Evolutionary conservation across 2,113 vertebrate species (phyloP), one percentile per base, ranked within the genome.

Genomic region (Bujurquina vittata): DNA sequence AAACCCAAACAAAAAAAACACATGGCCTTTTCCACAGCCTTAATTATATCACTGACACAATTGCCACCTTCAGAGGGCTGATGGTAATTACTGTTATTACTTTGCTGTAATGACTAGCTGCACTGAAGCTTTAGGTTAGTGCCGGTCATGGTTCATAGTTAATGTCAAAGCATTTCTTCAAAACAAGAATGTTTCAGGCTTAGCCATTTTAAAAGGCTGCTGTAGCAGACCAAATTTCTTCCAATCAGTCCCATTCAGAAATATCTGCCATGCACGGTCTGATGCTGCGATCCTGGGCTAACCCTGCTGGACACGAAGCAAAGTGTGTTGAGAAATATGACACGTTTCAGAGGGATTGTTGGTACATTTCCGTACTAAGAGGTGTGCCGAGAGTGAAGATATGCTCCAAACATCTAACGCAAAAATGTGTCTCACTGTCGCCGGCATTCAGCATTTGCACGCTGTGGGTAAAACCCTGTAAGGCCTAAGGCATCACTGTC

Each of bases 11-110:
- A 67, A 46, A 22, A 67, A 65, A 46, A 46, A 65, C 59, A 69
- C 84, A 86, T 2, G 26, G 46, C 69, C 79, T 87, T 85, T 81
- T 75, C 75, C 69, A 63, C 86, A 77, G 65, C 84, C 67, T 75
- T 85, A 90, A 92, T 94, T 92, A 92, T 85, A 83, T 86, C 69
- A 57, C 88, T 7, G 72, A 89, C 83, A 89, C 87, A 91, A 91
- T 91, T 88, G 89, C 75, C 83, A 87, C 91, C 90, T 93, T 90
- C 61, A 43, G 65, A 76, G 65, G 46, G 43, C 86, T 83, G 80
- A 56, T 78, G 86, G 81, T 92, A 91, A 94, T 94, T 82, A 91
- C 92, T 86, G 89, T 93, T 91, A 94, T 93, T 90, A 84, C 82
- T 78, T 12, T 43, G 55, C 85, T 55, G 72, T 86, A 88, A 92